These are phyloP conservation scores for Propsilocerus akamusi DNA, from an alignment of 1,140 invertebrate genomes.

Conservation along the genomic window DNA sequence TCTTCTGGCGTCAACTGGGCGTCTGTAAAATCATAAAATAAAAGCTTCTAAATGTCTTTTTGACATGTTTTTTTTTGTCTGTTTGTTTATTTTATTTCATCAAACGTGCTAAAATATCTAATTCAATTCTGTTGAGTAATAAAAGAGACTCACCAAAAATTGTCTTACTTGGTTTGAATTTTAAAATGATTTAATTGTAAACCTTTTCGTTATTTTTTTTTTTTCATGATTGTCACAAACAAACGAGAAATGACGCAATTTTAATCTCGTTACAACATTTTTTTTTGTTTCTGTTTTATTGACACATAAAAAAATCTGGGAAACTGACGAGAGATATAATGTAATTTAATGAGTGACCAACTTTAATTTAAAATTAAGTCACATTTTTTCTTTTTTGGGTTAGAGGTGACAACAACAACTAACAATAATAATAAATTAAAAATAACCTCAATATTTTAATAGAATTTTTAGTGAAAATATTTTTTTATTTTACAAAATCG, in stretches of 20 bases:
- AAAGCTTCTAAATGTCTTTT: background rate
- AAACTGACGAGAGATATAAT: too few relatives aligned
- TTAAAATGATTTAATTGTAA: too few relatives aligned
- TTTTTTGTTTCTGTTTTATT: too few relatives aligned
- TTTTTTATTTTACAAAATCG: slow-evolving; percentile 5
- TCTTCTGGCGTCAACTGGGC: background rate
- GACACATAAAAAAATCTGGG: too few relatives aligned
- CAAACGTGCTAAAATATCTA: too few relatives aligned
- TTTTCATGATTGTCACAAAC: too few relatives aligned
- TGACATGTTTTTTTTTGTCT: background rate
- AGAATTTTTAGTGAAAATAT: background rate
- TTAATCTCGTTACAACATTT: too few relatives aligned
- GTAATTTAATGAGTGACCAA: background rate
- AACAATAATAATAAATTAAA: background rate
- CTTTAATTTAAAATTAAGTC: background rate
- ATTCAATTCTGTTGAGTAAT: too few relatives aligned
- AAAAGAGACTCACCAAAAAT: too few relatives aligned
- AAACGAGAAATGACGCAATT: too few relatives aligned
- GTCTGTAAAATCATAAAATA: background rate
- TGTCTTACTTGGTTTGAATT: too few relatives aligned
- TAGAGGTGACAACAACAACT: background rate
- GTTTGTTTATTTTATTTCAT: background rate
- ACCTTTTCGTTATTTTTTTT: too few relatives aligned
- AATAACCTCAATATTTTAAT: background rate
- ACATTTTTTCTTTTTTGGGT: background rate